These are phyloP conservation scores for Megaceryle maxima DNA, from an alignment of 2,113 vertebrate species.

Conservation along the genomic window DNA sequence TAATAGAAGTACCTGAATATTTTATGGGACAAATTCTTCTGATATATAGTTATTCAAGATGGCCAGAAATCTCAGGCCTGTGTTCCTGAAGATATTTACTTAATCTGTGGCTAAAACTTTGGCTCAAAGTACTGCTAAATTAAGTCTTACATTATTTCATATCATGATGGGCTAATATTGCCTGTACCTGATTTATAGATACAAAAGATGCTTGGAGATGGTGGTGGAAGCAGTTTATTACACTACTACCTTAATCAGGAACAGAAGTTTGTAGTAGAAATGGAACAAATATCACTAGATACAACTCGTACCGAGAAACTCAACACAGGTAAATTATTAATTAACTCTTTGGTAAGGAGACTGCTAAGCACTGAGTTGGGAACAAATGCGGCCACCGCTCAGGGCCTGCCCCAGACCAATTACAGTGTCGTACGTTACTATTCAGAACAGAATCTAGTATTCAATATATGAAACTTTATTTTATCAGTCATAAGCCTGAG, in stretches of 20 bases:
- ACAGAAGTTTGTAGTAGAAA: neutral
- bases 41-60: neutral
- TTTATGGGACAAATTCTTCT: neutral
- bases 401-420: neutral
- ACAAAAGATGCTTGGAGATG: neutral
- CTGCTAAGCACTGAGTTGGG: neutral
- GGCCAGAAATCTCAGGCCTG: neutral
- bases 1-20: neutral
- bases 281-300: neutral
- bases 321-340: neutral
- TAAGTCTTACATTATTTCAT: neutral
- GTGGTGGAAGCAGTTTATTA: neutral
- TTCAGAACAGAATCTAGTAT: neutral
- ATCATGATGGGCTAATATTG: neutral
- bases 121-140: neutral
- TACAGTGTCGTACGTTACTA: neutral
- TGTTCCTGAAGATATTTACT: neutral
- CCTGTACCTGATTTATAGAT: neutral
- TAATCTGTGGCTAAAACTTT: neutral
- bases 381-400: neutral
- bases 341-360: neutral
- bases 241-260: neutral
- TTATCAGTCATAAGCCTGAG: neutral
- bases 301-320: neutral
- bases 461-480: neutral